A percentile compares a stretch with the other conserved stretches of the same genome.
Conservation (phyloP, 1,140 invertebrate species). For the Pseudomyrmex dendroicus region DNA sequence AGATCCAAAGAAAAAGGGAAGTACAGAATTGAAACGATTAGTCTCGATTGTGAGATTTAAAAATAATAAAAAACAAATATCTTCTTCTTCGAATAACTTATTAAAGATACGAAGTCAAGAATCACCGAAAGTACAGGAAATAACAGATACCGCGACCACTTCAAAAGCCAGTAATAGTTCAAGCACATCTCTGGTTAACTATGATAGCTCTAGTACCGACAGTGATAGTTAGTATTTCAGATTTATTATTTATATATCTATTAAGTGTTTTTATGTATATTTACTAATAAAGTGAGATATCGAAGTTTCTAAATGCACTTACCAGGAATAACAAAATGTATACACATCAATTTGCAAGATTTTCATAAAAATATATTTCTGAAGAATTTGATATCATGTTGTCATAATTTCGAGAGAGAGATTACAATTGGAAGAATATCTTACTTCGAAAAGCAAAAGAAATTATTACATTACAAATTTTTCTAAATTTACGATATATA, state of each 20-base stretch:
- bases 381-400: neutral
- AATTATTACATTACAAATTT: neutral
- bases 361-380: constrained; percentile 34
- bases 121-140: constrained; percentile 42
- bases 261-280: constrained; percentile 63
- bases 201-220: constrained; percentile 82
- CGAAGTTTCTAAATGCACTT: neutral
- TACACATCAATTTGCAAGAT: neutral
- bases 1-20: constrained; percentile 67
- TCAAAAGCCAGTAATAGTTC: constrained; percentile 40
- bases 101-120: constrained; percentile 34
- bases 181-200: constrained; percentile 78
- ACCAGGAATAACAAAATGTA: neutral
- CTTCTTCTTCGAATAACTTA: neutral
- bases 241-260: constrained; percentile 51
- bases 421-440: constrained; percentile 23
- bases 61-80: constrained; percentile 59
- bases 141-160: constrained; percentile 20
- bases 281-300: constrained; percentile 39
- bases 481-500: constrained; percentile 1
- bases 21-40: constrained; percentile 74
- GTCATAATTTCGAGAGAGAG: neutral
- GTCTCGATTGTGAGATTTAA: constrained; percentile 76
- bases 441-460: neutral
- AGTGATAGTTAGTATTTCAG: constrained; percentile 77